phyloP scores from a whole-genome alignment of 2,113 vertebrate species.

The Centropristis striata region DNA sequence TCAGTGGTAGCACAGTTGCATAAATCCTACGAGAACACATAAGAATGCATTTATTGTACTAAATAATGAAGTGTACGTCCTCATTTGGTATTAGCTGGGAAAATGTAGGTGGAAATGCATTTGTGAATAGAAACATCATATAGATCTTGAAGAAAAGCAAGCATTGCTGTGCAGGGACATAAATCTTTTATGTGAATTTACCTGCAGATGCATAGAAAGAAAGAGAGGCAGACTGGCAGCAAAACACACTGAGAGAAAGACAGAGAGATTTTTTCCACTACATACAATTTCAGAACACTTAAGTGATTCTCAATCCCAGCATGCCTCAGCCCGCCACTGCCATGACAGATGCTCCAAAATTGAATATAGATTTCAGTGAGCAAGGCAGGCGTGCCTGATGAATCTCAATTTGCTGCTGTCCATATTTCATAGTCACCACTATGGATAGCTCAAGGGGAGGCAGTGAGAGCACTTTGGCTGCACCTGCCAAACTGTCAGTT shows the following conservation, averaged over 20 bases:
- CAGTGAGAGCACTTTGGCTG: conserved; percentile 44
- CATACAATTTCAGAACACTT: conserved; percentile 77
- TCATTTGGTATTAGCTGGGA: not conserved
- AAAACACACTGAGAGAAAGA: conserved; percentile 41
- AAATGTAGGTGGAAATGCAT: not conserved
- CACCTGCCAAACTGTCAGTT: conserved; percentile 73
- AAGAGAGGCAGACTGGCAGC: conserved; percentile 4
- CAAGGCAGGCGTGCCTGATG: conserved; percentile 83
- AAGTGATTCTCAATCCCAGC: conserved; percentile 79
- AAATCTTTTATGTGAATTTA: conserved; percentile 11
- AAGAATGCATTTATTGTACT: not conserved
- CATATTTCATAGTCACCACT: conserved; percentile 80
- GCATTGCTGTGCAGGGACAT: not conserved
- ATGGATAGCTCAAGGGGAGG: conserved; percentile 62
- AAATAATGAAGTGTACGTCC: not conserved
- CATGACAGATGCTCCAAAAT: conserved; percentile 84
- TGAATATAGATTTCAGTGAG: conserved; percentile 86
- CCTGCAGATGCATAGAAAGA: conserved; percentile 10
- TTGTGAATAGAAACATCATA: not conserved
- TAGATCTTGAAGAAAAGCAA: conserved; percentile 15
- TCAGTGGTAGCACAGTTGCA: not conserved
- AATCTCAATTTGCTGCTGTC: conserved; percentile 85
- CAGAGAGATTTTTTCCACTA: conserved; percentile 34
- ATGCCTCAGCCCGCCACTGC: conserved; percentile 73
- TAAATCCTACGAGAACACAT: not conserved